Evolutionary conservation across 2,888 invertebrate species (phyloP), one percentile per base, ranked within the genome.

Genomic region (Hypselothyrea guttata): DNA sequence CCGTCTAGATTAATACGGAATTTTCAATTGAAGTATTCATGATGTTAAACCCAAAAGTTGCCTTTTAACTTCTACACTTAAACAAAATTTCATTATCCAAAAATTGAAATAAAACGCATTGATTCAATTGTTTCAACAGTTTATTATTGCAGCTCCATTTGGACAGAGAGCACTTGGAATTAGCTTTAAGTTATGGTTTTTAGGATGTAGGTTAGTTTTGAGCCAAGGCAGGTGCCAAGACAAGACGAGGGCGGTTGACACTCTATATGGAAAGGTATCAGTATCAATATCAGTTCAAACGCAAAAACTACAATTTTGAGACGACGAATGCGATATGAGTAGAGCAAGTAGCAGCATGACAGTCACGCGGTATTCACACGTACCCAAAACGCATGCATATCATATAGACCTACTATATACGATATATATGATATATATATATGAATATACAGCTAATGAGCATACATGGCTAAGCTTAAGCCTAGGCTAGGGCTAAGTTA

Each of bases 271-370:
- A 2, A 30, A 9, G 16, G n/a, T 16, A 16, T n/a, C 18, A 7
- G 70, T 77, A 76, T 57, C 70, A 54, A 64, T 82, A 84, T 82
- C 77, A 77, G 82, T 77, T 81, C 84, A 55, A 53, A 77, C 63
- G 57, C 59, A 78, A 75, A 2, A 7, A 51, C 42, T 35, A 71
- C 47, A 22, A 5, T 22, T 22, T 22, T 22, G 5, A 27, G 34
- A 46, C 33, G 31, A 45, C 33, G 31, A 45, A 8, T 18, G 33
- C 12, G 31, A 33, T 45, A 45, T 30, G 7, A 28, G 31, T 45
- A 33, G 27, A 27, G 27, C 41, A 4, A 30, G 28, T 27, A 4
- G 42, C 30, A 22, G 27, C 28, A 44, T 35, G 35, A 52, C 52
- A 30, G 28, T 13, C 30, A 38, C 37, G 28, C 47, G 52, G 30